These are phyloP conservation scores for Harpegnathos saltator DNA, from an alignment of 1,140 invertebrate species.

Conservation along the genomic window DNA sequence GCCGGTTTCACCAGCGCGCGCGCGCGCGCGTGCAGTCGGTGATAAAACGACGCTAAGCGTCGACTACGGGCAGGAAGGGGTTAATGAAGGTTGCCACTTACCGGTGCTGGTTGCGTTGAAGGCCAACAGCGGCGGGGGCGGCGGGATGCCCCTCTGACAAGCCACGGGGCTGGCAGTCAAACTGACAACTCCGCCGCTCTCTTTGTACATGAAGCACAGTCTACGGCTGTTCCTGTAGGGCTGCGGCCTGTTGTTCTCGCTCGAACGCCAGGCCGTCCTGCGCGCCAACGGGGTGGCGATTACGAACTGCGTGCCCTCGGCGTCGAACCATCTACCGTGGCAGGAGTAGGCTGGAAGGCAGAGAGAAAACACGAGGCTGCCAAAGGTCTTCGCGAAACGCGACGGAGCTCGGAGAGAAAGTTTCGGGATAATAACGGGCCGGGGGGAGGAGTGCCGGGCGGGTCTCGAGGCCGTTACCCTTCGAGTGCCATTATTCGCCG, in stretches of 20 bases:
- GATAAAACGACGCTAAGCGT: slow-evolving; percentile 57
- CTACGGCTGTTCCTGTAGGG: slow-evolving; percentile 85
- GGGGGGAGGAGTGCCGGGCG: background rate
- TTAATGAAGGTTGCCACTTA: slow-evolving; percentile 77
- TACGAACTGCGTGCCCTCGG: slow-evolving; percentile 90
- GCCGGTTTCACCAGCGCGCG: no score
- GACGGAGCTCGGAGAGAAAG: slow-evolving; percentile 51
- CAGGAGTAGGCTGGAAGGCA: slow-evolving; percentile 92
- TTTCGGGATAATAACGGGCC: slow-evolving; percentile 59
- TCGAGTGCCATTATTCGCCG: slow-evolving; percentile 69
- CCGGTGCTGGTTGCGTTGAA: slow-evolving; percentile 87
- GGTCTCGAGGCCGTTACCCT: slow-evolving; percentile 66
- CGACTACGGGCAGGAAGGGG: slow-evolving; percentile 29
- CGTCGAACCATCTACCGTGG: slow-evolving; percentile 92
- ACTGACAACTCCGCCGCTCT: slow-evolving; percentile 85
- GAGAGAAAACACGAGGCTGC: slow-evolving; percentile 42
- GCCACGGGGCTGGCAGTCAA: slow-evolving; percentile 86
- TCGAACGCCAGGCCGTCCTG: slow-evolving; percentile 81
- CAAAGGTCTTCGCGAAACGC: slow-evolving; percentile 4
- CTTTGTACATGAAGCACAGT: slow-evolving; percentile 87
- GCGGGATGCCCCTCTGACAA: slow-evolving; percentile 85
- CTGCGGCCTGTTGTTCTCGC: slow-evolving; percentile 83
- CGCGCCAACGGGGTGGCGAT: slow-evolving; percentile 90
- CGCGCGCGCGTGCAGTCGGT: no score
- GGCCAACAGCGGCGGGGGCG: slow-evolving; percentile 83